Conservation (phyloP, 37 sponge, comb jelly and placozoan species). For the Ianthella basta region DNA sequence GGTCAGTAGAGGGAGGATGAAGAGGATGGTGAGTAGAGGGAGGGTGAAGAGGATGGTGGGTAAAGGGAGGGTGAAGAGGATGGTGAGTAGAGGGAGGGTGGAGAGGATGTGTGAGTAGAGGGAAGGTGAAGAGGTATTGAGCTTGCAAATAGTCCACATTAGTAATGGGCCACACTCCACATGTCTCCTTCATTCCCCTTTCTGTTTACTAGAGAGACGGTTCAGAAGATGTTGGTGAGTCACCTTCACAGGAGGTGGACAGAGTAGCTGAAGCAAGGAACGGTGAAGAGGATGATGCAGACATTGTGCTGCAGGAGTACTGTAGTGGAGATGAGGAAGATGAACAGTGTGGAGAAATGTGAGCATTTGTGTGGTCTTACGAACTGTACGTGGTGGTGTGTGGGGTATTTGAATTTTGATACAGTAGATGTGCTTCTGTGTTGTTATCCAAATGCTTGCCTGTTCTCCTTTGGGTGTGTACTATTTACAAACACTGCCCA, state of each 20-base stretch:
- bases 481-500: too few relatives aligned
- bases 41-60: slow-evolving; percentile 35
- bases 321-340: slow-evolving; percentile 66
- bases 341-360: neutral
- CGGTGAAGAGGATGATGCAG: slow-evolving; percentile 47
- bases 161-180: neutral
- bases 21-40: slow-evolving; percentile 42
- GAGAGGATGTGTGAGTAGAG: neutral
- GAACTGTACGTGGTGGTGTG: too few relatives aligned
- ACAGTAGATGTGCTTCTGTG: too few relatives aligned
- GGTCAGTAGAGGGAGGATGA: slow-evolving; percentile 38
- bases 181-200: too few relatives aligned
- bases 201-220: too few relatives aligned
- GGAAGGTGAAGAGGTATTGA: slow-evolving; percentile 47
- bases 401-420: too few relatives aligned
- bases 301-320: slow-evolving; percentile 72
- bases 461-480: too few relatives aligned
- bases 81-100: too few relatives aligned
- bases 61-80: slow-evolving; percentile 50
- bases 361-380: neutral
- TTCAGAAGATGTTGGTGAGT: neutral
- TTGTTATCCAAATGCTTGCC: too few relatives aligned
- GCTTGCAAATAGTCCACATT: neutral
- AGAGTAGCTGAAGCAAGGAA: neutral
- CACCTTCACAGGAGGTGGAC: neutral